Base-by-base conservation (phyloP, 35 echinoderm and acorn worm species). In the Strongylocentrotus purpuratus region DNA sequence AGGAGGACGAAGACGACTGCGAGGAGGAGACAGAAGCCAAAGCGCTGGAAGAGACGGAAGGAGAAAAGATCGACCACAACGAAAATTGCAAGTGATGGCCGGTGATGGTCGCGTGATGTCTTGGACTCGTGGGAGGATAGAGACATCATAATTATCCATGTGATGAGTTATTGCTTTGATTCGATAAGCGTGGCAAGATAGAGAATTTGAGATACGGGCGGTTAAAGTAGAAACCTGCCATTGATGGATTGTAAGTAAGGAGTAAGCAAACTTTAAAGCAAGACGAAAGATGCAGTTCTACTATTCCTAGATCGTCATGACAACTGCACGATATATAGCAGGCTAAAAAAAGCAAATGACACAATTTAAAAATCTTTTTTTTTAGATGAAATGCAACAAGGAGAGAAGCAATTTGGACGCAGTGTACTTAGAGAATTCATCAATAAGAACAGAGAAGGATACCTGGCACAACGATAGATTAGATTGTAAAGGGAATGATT, bases 21-120 rank as follows among this genome's bases (percentile, higher is more conserved):
- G n/a, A n/a, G 0, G 92, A 96, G 85, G 95, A 94, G 92, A 33
- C 65, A 5, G 95, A 96, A 11, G 95, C 87, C 46, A 71, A 94
- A 45, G 78, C 92, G 61, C 95, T 0, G 86, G 95, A 45, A 18
- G 86, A 88, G 87, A 88, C 25, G 46, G 94, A 95, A 33, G 91
- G 48, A 31, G 91, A 58, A 4, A 93, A 93, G 91, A 47, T 31
- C 11, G 91, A 93, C 28, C 46, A 50, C 91, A 93, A 93, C 48
- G 91, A 93, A 11, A 93, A 93, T 17, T 45, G n/a, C 48, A 93
- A 89, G 32, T 89, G 87, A 89, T 13, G 45, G 8, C 33, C 28
- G 65, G 25, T 78, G 22, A 78, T 71, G 14, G 61, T 18, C 6
- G 50, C 35, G 10, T 15, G 50, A 55, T 55, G 50, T 55, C 50